These are phyloP conservation scores for Rachycentron canadum DNA, from an alignment of 2,797 vertebrate species.

Conservation along the genomic window DNA sequence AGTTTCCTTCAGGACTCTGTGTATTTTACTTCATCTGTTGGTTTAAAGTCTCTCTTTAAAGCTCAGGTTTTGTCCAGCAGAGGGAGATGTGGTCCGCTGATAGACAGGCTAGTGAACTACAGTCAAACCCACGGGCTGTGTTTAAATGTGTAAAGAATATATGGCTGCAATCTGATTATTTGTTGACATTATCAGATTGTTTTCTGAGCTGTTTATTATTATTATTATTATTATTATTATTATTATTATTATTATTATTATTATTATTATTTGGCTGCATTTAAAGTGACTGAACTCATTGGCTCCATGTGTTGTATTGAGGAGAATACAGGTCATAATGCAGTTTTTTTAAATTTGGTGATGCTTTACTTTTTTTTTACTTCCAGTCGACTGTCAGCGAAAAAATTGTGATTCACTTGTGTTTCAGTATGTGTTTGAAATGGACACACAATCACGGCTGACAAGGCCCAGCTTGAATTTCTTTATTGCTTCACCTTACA, in stretches of 20 bases:
- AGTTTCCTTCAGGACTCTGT: neutral
- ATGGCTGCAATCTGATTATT: neutral
- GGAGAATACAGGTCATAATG: neutral
- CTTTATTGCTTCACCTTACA: conserved; percentile 8
- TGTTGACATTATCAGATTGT: neutral
- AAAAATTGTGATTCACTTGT: neutral
- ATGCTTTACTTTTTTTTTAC: no score
- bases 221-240: no score
- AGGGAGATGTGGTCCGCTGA: conserved; percentile 29
- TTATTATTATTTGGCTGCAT: no score
- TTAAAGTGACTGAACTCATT: no score
- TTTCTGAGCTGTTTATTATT: no score
- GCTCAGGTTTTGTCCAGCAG: conserved; percentile 59
- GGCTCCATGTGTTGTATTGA: no score
- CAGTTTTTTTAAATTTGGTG: neutral
- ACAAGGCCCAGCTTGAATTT: conserved; percentile 22
- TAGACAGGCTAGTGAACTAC: neutral
- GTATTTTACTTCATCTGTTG: neutral
- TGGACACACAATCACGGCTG: neutral
- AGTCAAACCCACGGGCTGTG: neutral
- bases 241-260: no score
- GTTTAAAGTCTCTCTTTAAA: no score
- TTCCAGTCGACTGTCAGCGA: no score
- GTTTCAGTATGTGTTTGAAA: neutral
- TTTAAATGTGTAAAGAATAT: neutral